phyloP scores from a whole-genome alignment of 2,113 vertebrate species.

The Empidonax alnorum region DNA sequence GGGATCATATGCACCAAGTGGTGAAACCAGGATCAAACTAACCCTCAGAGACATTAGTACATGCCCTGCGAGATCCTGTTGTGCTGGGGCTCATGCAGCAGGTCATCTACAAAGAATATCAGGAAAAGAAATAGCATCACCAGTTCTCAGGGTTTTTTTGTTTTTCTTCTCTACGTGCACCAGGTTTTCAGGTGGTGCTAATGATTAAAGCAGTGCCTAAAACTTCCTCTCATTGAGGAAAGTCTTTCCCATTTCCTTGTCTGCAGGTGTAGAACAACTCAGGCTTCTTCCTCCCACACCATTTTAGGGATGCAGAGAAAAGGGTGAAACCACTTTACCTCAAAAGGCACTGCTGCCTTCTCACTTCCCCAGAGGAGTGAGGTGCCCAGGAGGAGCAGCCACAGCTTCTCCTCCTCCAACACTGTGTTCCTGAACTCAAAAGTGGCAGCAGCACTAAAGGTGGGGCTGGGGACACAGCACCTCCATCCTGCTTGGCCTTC shows the following conservation, averaged over 20 bases:
- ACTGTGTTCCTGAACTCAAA: not conserved
- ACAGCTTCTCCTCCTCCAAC: not conserved
- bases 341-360: not conserved
- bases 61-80: not conserved
- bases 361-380: not conserved
- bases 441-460: not conserved
- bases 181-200: not conserved
- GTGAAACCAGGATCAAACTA: not conserved
- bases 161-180: not conserved
- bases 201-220: not conserved
- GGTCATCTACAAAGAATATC: not conserved
- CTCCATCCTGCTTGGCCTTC: not conserved
- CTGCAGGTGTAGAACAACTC: accelerated
- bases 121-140: not conserved
- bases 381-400: not conserved
- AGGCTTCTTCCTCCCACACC: not conserved
- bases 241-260: not conserved
- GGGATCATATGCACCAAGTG: not conserved
- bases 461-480: accelerated
- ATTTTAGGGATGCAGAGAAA: not conserved
- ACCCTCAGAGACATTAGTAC: not conserved
- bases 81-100: not conserved
- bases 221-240: not conserved
- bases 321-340: not conserved
- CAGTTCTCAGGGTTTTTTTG: not conserved